Percentiles rank a stretch among this genome's conserved stretches.
These are phyloP conservation scores for Apis cerana DNA, from an alignment of 1,140 invertebrate genomes.

Conservation along the genomic window DNA sequence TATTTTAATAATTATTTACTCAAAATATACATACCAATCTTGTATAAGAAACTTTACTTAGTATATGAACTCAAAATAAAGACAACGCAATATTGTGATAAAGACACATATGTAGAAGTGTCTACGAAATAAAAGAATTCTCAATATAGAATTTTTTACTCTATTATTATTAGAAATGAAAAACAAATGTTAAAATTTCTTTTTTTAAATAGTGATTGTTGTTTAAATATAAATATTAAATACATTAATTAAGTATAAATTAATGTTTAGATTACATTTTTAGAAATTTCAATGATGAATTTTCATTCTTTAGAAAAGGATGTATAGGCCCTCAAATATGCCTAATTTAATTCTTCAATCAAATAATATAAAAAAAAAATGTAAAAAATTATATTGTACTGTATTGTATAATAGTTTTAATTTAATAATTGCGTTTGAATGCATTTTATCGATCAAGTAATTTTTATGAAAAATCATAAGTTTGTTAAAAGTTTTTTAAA, in stretches of 20 bases:
- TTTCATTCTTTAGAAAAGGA: neutral
- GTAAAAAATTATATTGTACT: slow-evolving; percentile 3
- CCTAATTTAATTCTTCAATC: slow-evolving; percentile 36
- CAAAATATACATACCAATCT: slow-evolving; percentile 41
- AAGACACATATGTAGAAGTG: slow-evolving; percentile 13
- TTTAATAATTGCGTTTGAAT: slow-evolving; percentile 23
- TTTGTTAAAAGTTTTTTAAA: neutral
- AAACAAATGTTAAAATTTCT: neutral
- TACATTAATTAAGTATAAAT: neutral
- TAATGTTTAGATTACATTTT: neutral
- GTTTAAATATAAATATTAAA: neutral
- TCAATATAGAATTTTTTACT: slow-evolving; percentile 13
- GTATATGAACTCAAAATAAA: slow-evolving; percentile 9
- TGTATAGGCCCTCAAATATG: neutral
- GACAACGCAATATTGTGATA: slow-evolving; percentile 59
- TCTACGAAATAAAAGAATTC: neutral
- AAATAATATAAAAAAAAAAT: slow-evolving; percentile 8
- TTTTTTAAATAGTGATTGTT: neutral
- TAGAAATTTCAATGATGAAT: neutral
- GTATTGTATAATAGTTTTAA: neutral
- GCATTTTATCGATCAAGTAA: slow-evolving; percentile 30
- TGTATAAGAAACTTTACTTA: slow-evolving; percentile 15
- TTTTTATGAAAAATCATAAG: neutral
- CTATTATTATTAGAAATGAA: neutral
- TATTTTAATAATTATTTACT: slow-evolving; percentile 64